Evolutionary conservation across 2,888 invertebrate genomes (phyloP), one percentile per base, ranked within the genome.

Genomic region (Chromoteleia sp.): DNA sequence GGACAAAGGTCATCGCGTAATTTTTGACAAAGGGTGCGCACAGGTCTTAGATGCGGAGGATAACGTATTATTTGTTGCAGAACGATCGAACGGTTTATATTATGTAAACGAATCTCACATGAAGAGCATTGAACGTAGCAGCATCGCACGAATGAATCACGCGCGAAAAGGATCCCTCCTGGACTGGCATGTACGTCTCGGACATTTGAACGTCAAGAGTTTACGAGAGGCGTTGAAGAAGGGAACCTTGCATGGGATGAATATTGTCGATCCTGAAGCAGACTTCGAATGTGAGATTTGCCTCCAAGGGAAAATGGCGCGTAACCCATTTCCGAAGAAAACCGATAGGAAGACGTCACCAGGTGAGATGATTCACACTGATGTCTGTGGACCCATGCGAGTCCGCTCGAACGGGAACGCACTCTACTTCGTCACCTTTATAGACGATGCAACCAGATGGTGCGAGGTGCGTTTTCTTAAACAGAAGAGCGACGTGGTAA

Each of bases 301-400:
- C 21, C 36, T 77, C 1, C 73, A 61, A 1, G 78, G 82, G n/a
- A 83, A 83, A 21, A 82, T 84, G 82, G 52, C 68, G 1, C 78
- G 74, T 6, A 52, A n/a, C 5, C 71, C 83, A 7, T 85, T 85
- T 36, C 83, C 79, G 19, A 76, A 75, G 50, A 48, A 56, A 33
- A 58, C 80, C 0, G 36, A 15, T 14, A 58, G 82, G 29, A 15
- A 30, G 10, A 71, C 79, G 33, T 43, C 79, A 5, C 10, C 80
- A 15, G 45, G 82, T 19, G 82, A 85, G n/a, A 36, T 86, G 10
- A 68, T 86, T 7, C 84, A 86, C 52, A 82, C 82, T 0, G 85
- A 86, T 43, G 82, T 87, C 4, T 71, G 78, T 19, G 84, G 86
- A 6, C 85, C 85, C 0, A 79, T 84, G 77, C 70, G 82, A 4